Percentiles rank a stretch among this genome's conserved stretches.
Evolutionary conservation across 2,888 invertebrate genomes (phyloP).

Genomic region (Noctua janthina): DNA sequence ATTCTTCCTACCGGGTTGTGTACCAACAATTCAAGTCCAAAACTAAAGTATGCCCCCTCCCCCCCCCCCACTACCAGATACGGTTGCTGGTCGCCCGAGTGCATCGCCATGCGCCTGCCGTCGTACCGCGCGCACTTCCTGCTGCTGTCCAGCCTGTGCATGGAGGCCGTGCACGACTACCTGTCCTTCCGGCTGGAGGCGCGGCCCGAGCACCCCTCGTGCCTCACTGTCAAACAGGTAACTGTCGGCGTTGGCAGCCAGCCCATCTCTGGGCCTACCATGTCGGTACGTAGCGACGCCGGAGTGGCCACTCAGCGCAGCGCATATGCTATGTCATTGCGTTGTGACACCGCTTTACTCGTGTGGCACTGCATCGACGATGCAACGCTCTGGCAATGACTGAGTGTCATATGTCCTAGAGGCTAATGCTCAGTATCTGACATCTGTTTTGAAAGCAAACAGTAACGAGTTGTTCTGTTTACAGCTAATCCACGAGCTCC

Average conservation of each 20-base stretch:
- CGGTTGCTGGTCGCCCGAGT: slow-evolving; percentile 95
- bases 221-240: slow-evolving; percentile 95
- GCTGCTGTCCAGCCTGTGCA: slow-evolving; percentile 95
- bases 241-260: too few species aligned
- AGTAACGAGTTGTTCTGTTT: background rate
- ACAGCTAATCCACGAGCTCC: slow-evolving; percentile 96
- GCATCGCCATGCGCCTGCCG: slow-evolving; percentile 94
- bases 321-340: too few species aligned
- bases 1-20: background rate
- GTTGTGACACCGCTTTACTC: too few species aligned
- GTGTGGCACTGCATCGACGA: background rate
- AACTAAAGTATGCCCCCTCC: background rate
- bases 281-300: too few species aligned
- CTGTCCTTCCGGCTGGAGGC: slow-evolving; percentile 95
- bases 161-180: slow-evolving; percentile 98
- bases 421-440: background rate
- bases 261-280: too few species aligned
- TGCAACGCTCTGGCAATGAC: background rate
- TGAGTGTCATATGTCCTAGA: background rate
- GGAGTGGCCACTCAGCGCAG: too few species aligned
- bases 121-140: slow-evolving; percentile 96
- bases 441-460: background rate
- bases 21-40: background rate
- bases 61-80: slow-evolving; percentile 82
- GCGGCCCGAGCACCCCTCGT: slow-evolving; percentile 95